phyloP scores from a whole-genome alignment of 2,797 vertebrate genomes.

The Cyclura pinguis region DNA sequence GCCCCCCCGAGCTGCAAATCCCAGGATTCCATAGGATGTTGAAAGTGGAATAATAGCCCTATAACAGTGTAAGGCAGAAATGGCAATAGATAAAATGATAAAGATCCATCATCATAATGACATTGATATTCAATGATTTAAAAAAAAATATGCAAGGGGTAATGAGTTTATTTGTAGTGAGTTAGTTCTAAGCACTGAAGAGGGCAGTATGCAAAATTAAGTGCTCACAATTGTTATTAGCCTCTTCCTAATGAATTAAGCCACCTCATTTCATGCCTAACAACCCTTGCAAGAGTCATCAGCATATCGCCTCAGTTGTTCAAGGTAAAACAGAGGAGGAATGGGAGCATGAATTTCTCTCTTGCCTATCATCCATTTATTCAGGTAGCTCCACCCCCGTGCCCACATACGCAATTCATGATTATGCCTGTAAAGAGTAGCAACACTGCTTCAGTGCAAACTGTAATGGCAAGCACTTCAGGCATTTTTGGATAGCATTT shows the following conservation, averaged over 20 bases:
- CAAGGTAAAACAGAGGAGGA: background rate
- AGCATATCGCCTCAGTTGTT: background rate
- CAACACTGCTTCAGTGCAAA: background rate
- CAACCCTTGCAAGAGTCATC: background rate
- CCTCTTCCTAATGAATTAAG: background rate
- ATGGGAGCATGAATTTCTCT: background rate
- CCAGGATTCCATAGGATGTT: no score
- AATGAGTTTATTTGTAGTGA: no score
- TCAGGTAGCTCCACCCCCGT: background rate
- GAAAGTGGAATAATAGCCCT: no score
- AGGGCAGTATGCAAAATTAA: background rate
- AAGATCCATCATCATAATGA: no score
- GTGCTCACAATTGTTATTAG: background rate
- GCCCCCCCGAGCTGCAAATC: no score
- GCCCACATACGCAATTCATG: background rate
- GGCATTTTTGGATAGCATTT: background rate
- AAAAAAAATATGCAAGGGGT: no score
- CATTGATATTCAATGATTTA: no score
- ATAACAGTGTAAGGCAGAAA: no score
- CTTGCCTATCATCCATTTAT: background rate
- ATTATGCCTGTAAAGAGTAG: background rate
- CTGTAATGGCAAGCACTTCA: background rate
- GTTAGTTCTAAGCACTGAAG: no score
- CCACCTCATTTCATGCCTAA: conserved; percentile 25
- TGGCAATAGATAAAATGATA: no score